Base-by-base conservation (phyloP, 1,140 invertebrate species). In the Cotesia vestalis region DNA sequence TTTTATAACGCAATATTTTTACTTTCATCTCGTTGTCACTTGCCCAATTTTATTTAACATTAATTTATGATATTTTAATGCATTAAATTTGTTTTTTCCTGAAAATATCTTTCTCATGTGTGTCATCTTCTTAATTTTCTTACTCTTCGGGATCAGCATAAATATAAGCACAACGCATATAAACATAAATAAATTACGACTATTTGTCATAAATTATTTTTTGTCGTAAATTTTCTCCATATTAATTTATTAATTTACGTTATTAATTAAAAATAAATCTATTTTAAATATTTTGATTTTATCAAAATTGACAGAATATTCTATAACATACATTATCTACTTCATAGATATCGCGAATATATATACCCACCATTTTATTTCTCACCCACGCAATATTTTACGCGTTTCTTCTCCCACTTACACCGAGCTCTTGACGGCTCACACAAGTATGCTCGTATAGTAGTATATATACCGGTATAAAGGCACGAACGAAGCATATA, bases 361-460 rank as follows among this genome's bases (percentile, higher is more conserved):
- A n/a, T 60, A 72, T 69, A 73, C 63, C 79, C 82, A 80, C 83
- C 81, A 85, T 85, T 84, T 84, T 85, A 82, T 78, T 85, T 83
- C 77, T 75, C 83, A 83, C 80, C 83, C 82, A 84, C 82, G 78
- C 82, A 80, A 81, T 84, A 80, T 82, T 81, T 85, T 77, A 81
- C 76, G 61, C 36, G 35, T 60, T 69, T 59, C 57, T 73, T 80
- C 57, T 73, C 81, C 79, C 76, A 73, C 75, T 75, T 27, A 27
- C 27, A 27, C 27, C 72, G 66, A 11, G 12, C 35, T 73, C 57
- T 46, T 70, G 75, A 55, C 35, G 69, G 14, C 71, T 69, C 53
- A 40, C 38, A 53, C 51, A 38, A n/a, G 51, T 53, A 14, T 63
- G 66, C 62, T 71, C 69, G 66, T 20, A 72, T 27, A 27, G 27